These are phyloP conservation scores for Drosophila biarmipes DNA, from an alignment of 1,140 invertebrate species.

Conservation along the genomic window DNA sequence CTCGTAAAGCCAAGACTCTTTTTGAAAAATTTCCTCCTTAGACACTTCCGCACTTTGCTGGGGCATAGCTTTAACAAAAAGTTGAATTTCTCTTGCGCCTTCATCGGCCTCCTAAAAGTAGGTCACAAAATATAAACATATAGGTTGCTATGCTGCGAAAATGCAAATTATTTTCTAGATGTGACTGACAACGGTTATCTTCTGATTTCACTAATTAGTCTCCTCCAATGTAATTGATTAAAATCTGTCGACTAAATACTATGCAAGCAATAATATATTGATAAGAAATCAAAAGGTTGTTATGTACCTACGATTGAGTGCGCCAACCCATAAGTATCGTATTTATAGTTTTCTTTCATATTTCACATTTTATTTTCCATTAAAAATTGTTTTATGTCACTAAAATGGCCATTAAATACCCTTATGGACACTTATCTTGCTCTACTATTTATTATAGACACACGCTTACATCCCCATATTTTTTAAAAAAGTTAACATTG, in stretches of 20 bases:
- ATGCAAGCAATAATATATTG: background rate
- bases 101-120: conserved; percentile 57
- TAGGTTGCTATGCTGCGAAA: background rate
- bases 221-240: background rate
- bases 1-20: conserved; percentile 65
- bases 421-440: background rate
- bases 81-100: background rate
- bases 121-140: background rate
- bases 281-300: background rate
- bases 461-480: background rate
- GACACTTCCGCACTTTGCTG: conserved; percentile 49
- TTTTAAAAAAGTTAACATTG: conserved; percentile 1
- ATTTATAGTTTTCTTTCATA: too few species aligned
- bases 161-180: background rate
- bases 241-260: conserved; percentile 1
- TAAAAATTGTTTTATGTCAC: too few species aligned
- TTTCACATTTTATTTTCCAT: too few species aligned
- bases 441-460: conserved; percentile 3
- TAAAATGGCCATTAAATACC: background rate
- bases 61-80: conserved; percentile 73
- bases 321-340: too few species aligned
- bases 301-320: fast-evolving
- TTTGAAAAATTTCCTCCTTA: conserved; percentile 68
- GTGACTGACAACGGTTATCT: conserved; percentile 2
- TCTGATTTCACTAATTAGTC: conserved; percentile 3